Percentiles rank a stretch among this genome's conserved stretches.
These are phyloP conservation scores for Aethes cnicana DNA, from an alignment of 2,888 invertebrate species.

Conservation along the genomic window DNA sequence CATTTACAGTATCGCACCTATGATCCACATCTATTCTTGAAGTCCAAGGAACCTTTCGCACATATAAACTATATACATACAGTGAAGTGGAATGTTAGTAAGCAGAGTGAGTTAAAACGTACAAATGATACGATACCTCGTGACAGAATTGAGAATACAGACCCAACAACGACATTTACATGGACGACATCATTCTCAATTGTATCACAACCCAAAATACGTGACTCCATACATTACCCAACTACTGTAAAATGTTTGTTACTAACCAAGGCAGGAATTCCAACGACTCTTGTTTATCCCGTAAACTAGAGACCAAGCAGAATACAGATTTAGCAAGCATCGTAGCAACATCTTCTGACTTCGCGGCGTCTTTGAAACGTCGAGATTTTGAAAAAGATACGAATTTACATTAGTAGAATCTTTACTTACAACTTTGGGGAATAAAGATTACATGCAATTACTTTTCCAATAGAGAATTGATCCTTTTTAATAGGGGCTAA, in stretches of 20 bases:
- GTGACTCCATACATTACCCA: conserved; percentile 38
- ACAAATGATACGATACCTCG: conserved; percentile 8
- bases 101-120: conserved; percentile 53
- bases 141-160: conserved; percentile 18
- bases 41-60: conserved; percentile 73
- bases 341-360: conserved; percentile 50
- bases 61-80: conserved; percentile 56
- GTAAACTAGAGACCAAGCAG: conserved; percentile 86
- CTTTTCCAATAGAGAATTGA: not conserved
- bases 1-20: conserved; percentile 78
- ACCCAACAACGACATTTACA: not conserved
- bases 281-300: conserved; percentile 90
- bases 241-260: conserved; percentile 73
- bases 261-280: conserved; percentile 92
- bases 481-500: not conserved
- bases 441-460: conserved; percentile 15
- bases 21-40: conserved; percentile 80
- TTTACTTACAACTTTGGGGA: conserved; percentile 10
- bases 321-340: conserved; percentile 50
- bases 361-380: conserved; percentile 22
- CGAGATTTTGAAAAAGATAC: conserved; percentile 7
- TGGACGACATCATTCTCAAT: conserved; percentile 37
- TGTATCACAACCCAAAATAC: conserved; percentile 38
- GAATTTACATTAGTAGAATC: conserved; percentile 4
- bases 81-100: conserved; percentile 69